Base-by-base conservation (phyloP, 2,113 vertebrate genomes). In the Pluvianellus socialis region DNA sequence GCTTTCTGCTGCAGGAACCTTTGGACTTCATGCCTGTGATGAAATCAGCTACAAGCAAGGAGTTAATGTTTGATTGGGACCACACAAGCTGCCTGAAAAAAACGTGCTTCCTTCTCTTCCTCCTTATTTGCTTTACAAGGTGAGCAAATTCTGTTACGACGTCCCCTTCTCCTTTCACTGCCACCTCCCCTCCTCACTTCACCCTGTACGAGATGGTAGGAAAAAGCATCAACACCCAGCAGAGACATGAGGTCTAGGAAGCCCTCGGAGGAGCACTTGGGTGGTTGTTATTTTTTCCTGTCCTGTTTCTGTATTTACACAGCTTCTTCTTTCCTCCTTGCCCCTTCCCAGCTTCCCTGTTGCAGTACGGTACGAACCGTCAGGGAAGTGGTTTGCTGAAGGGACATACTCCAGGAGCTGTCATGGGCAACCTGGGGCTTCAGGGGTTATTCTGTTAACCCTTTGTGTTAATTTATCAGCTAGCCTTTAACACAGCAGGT, bases 1-100 rank as follows among this genome's bases (percentile, higher is more conserved):
- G 81, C 86, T 66, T 42, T 83, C 33, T 44, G 42, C 80, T 85
- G 83, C 33, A 84, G 90, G 79, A 91, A 75, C 67, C 66, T 90
- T 95, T 97, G 97, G 89, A 98, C 97, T 98, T 97, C 96, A 95
- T 96, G 86, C 85, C 90, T 86, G 35, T 91, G 71, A 83, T 82
- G 92, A 96, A 97, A 94, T 88, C 52, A 5, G 61, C 79, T 83
- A 44, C 35, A 61, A 95, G 92, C 68, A 88, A 15, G 7, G 3
- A 90, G 97, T 98, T 98, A 98, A 97, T 98, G 63, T 98, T 98
- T 98, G 93, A 97, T 94, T 0, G 3, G 62, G 68, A 74, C 61
- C 92, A 85, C 90, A 90, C 75, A 79, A 91, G 65, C 92, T 86
- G 67, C n/a, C 47, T 3, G 49, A 1, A 53, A 28, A 32, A 71